A percentile compares a stretch with the other conserved stretches of the same genome.
These are phyloP conservation scores for Tapera naevia DNA, from an alignment of 2,797 vertebrate genomes.

Conservation along the genomic window DNA sequence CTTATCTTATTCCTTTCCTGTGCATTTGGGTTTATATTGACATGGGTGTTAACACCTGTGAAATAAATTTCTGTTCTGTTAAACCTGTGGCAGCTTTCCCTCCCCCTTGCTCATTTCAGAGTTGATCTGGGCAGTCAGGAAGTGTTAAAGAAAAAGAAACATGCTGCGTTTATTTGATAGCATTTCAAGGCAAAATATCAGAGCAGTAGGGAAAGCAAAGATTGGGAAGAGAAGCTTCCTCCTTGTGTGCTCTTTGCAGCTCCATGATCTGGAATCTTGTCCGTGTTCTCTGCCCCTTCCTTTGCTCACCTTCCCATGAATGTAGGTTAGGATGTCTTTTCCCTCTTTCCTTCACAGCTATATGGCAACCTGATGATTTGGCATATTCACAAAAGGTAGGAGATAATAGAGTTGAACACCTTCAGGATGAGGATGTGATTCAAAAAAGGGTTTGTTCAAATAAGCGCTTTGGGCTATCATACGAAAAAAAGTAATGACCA, in stretches of 20 bases:
- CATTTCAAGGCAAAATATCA: background rate
- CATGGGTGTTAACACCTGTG: background rate
- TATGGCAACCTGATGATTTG: background rate
- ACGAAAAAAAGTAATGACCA: background rate
- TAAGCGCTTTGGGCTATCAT: background rate
- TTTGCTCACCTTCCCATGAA: background rate
- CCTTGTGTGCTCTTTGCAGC: background rate
- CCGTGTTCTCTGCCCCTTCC: background rate
- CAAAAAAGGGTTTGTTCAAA: background rate
- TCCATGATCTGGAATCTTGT: fast-evolving
- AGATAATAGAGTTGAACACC: background rate
- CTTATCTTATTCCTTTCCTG: background rate
- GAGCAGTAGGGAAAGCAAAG: background rate
- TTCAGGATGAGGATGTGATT: background rate
- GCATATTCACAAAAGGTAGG: background rate
- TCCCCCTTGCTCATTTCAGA: background rate
- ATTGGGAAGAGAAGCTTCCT: background rate
- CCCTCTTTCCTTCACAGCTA: background rate
- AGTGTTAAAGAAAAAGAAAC: background rate
- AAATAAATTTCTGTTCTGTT: background rate
- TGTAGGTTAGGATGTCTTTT: background rate
- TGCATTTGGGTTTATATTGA: background rate
- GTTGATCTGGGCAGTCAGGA: background rate
- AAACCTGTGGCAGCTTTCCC: background rate
- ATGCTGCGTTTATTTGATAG: background rate